These are phyloP conservation scores for Passer montanus DNA, from an alignment of 2,113 vertebrate species.

Conservation along the genomic window DNA sequence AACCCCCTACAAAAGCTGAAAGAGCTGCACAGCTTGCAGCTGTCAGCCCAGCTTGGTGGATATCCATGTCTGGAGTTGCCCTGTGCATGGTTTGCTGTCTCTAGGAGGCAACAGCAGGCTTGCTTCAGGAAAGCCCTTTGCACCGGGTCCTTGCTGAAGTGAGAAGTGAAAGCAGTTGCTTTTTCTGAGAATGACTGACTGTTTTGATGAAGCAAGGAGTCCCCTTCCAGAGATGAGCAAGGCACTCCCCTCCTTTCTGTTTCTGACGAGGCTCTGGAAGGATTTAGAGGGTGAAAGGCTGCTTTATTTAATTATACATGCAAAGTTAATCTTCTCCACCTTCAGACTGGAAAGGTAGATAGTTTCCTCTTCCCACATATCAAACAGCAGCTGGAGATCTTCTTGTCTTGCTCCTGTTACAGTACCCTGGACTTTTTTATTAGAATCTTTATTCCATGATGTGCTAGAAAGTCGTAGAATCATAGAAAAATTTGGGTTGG, in stretches of 20 bases:
- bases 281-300: not conserved
- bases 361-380: not conserved
- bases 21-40: not conserved
- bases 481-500: not conserved
- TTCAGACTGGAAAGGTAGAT: not conserved
- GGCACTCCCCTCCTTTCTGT: not conserved
- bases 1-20: not conserved
- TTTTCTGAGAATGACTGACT: constrained; percentile 41
- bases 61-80: not conserved
- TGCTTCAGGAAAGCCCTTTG: constrained; percentile 50
- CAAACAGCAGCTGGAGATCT: not conserved
- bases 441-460: not conserved
- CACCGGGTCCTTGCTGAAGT: not conserved
- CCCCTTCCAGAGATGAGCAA: constrained; percentile 62
- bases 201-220: constrained; percentile 65
- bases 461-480: not conserved
- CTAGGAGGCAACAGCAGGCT: not conserved
- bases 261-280: not conserved
- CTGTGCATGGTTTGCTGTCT: not conserved
- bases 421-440: not conserved
- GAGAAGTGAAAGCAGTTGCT: constrained; percentile 52
- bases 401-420: not conserved
- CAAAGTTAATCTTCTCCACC: not conserved
- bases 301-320: not conserved
- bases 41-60: not conserved